Base-by-base conservation (phyloP, 2,888 invertebrate species). In the Minunthozetes semirufus region DNA sequence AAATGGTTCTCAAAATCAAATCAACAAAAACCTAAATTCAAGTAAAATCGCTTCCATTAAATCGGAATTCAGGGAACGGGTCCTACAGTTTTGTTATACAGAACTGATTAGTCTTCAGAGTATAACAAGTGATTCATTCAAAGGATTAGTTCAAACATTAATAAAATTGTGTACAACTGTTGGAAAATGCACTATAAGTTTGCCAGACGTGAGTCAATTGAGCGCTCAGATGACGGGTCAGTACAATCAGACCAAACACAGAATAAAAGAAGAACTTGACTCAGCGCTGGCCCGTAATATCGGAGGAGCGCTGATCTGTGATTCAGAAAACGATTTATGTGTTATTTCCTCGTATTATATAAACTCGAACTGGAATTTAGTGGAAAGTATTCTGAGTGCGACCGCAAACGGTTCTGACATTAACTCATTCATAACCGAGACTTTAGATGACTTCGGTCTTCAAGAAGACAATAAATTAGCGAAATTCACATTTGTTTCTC, bases 401-500 rank as follows among this genome's bases (percentile, higher is more conserved):
- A 27, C 72, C 2, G 38, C 72, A 42, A 6, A 17, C n/a, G 72
- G 50, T 15, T 25, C 13, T 9, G 75, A 76, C 42, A 76, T 76
- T 27, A 72, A 75, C 33, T 29, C 15, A 27, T 76, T 76, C 53
- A 72, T 76, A 25, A 63, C 70, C 1, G 11, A 29, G 19, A 72
- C 76, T 13, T 46, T 76, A 1, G 72, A 72, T 27, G 74, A 72
- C 56, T 76, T 76, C 48, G 66, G 48, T 1, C 50, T 76, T 6
- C 63, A 75, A 17, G 75, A 75, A n/a, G 70, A 76, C 22, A 63
- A 72, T n/a, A 61, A 61, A 38, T 50, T 76, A 22, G 33, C 46
- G n/a, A 76, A 76, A 59, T 76, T 76, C 27, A 76, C 76, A 15
- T 76, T 75, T 46, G 72, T 76, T n/a, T 76, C 76, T 6, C 72